Base-by-base conservation (phyloP, 2,113 vertebrate genomes). In the Dipodomys ordii region DNA sequence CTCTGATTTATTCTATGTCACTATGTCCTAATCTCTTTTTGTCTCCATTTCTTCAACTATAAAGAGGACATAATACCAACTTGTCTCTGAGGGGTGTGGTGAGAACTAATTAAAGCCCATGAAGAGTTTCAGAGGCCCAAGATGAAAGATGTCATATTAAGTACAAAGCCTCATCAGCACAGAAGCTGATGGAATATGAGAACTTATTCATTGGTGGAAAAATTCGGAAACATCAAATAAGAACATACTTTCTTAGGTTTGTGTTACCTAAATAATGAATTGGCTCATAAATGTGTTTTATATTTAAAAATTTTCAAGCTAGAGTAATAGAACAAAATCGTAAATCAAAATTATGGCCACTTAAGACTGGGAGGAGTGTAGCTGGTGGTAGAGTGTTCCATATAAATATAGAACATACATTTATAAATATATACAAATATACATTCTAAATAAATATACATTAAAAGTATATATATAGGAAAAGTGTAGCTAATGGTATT, bases 61-160 rank as follows among this genome's bases (percentile, higher is more conserved):
- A 92, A 86, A 94, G 79, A 87, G 32, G 49, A 30, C 13, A 62
- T 83, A 92, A 93, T 84, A 87, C 76, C 64, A 90, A 83, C 57
- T 69, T 86, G 89, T 91, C 78, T 93, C 44, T 67, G 80, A 95
- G 79, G 25, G 88, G 86, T 88, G 83, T 95, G 84, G 92, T 88
- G 49, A 83, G 74, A 95, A 96, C 92, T 94, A 95, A 95, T 88
- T 95, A 94, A 95, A 32, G 2, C 46, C 79, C 25, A 39, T 95
- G 90, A 95, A 88, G 60, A 3, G 83, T 94, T 96, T 94, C 4
- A 28, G 94, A 93, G 76, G 72, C 67, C 73, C 20, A 82, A 83
- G 79, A 92, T 95, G 90, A 96, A 95, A 95, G 93, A 92, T 18
- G n/a, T 2, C 32, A 53, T 71, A 35, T 32, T 46, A 94, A 94